phyloP scores from a whole-genome alignment of 2,888 invertebrate species.

The Sphaeridia pumilis region DNA sequence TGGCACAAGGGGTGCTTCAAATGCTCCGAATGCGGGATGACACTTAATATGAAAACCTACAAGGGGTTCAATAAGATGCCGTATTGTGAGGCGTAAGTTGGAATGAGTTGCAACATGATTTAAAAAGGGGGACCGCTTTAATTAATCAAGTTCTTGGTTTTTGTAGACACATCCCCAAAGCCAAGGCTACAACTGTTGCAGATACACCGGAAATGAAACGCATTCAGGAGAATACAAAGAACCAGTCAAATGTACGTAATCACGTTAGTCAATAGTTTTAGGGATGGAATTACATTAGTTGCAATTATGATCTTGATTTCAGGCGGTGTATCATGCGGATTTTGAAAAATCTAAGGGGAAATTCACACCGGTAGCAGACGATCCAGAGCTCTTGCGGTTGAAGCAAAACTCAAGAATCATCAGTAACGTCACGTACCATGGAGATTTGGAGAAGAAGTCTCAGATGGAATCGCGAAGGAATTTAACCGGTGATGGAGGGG shows the following conservation, averaged over 20 bases:
- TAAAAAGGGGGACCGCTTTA: neutral
- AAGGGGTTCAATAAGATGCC: slow-evolving; percentile 98
- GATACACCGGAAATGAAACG: slow-evolving; percentile 95
- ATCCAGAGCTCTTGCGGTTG: slow-evolving; percentile 87
- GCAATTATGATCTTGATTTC: slow-evolving; percentile 4
- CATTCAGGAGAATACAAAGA: slow-evolving; percentile 93
- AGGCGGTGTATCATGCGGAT: slow-evolving; percentile 92
- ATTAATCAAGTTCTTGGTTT: slow-evolving; percentile 17
- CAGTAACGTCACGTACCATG: slow-evolving; percentile 92
- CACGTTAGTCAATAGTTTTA: neutral
- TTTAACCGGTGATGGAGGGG: slow-evolving; percentile 61
- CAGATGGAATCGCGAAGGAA: slow-evolving; percentile 86
- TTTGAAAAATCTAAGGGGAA: slow-evolving; percentile 95
- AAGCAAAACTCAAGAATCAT: slow-evolving; percentile 62
- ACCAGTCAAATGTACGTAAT: slow-evolving; percentile 69
- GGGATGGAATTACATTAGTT: neutral
- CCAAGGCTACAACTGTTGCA: slow-evolving; percentile 93
- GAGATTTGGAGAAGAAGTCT: slow-evolving; percentile 83
- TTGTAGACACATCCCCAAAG: slow-evolving; percentile 94
- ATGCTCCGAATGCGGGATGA: slow-evolving; percentile 95
- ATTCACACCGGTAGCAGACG: slow-evolving; percentile 91
- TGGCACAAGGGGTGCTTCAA: slow-evolving; percentile 99
- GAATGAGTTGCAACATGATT: neutral
- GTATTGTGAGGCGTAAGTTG: slow-evolving; percentile 95
- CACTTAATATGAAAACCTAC: slow-evolving; percentile 96